Evolutionary conservation across 2,113 vertebrate species (phyloP).

Genomic region (Macheiramphus alcinus): DNA sequence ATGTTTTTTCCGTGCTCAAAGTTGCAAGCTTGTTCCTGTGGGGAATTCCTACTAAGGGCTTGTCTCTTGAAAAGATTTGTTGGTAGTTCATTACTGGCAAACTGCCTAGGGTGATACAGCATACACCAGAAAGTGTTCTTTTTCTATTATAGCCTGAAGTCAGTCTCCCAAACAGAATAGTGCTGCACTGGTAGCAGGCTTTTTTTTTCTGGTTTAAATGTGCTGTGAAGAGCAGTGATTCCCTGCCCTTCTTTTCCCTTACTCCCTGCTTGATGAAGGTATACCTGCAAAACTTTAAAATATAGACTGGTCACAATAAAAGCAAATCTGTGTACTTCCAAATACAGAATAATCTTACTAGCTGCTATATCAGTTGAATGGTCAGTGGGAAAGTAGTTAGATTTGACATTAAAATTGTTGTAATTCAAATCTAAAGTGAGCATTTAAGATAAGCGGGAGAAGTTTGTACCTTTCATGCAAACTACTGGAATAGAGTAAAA

Average conservation of each 20-base stretch:
- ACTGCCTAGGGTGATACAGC: background rate
- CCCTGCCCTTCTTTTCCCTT: background rate
- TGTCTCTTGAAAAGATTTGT: slow-evolving; percentile 5
- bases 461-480: background rate
- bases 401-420: background rate
- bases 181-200: background rate
- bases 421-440: background rate
- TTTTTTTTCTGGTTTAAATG: background rate
- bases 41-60: slow-evolving; percentile 5
- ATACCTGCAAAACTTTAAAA: background rate
- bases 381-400: background rate
- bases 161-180: background rate
- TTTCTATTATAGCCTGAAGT: background rate
- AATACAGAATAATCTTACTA: background rate
- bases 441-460: background rate
- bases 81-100: slow-evolving; percentile 14
- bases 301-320: background rate
- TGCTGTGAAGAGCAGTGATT: background rate
- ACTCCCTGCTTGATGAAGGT: background rate
- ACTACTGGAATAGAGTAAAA: background rate
- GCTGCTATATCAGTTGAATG: background rate
- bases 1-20: background rate
- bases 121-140: background rate
- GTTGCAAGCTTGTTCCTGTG: slow-evolving; percentile 5
- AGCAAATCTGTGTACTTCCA: background rate